phyloP scores from a whole-genome alignment of 2,797 vertebrate species.

The Thamnophis elegans region DNA sequence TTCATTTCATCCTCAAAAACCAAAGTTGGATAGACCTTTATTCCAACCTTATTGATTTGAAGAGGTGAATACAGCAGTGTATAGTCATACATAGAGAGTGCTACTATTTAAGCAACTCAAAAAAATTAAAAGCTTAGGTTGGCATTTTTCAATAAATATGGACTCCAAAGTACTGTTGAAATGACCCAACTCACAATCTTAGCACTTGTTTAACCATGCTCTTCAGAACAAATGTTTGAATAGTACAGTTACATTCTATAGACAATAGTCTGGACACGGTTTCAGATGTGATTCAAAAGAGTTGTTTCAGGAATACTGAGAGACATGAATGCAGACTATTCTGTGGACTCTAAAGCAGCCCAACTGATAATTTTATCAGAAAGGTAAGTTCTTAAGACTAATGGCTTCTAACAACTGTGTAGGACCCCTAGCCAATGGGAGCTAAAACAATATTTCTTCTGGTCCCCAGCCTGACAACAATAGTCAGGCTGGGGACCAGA shows the following conservation, averaged over 20 bases:
- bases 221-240: neutral
- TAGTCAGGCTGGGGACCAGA: neutral
- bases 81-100: neutral
- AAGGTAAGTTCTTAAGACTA: neutral
- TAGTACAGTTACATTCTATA: neutral
- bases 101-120: neutral
- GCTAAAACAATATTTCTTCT: neutral
- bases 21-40: neutral
- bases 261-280: neutral
- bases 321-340: neutral
- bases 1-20: conserved; percentile 12
- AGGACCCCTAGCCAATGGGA: neutral
- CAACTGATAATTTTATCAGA: neutral
- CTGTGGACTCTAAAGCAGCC: neutral
- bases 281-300: neutral
- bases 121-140: neutral
- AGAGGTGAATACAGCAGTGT: neutral
- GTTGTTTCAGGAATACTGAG: neutral
- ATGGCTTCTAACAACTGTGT: neutral
- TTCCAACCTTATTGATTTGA: conserved; percentile 8
- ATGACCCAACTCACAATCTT: neutral
- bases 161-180: neutral
- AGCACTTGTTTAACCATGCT: neutral
- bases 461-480: neutral
- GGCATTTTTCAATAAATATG: neutral